These are phyloP conservation scores for Acleris laterana DNA, from an alignment of 2,888 invertebrate species.

Conservation along the genomic window DNA sequence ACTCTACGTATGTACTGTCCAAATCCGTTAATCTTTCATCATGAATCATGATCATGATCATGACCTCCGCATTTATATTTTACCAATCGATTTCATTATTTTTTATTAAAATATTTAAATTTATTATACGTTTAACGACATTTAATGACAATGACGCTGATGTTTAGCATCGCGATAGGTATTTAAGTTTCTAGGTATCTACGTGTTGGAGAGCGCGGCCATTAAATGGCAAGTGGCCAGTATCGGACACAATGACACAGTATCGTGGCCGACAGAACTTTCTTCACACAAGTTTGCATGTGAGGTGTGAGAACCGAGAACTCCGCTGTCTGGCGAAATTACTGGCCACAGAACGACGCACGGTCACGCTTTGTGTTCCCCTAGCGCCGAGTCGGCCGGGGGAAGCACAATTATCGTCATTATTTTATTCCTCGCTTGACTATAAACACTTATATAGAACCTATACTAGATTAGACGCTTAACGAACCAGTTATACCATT, in stretches of 20 bases:
- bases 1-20: too few relatives aligned
- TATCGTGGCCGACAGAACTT: slow-evolving; percentile 13
- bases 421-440: slow-evolving; percentile 8
- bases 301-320: slow-evolving; percentile 10
- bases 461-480: slow-evolving; percentile 7
- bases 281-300: slow-evolving; percentile 10
- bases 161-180: too few relatives aligned
- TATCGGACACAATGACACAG: slow-evolving; percentile 11
- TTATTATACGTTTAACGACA: too few relatives aligned
- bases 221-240: neutral
- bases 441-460: slow-evolving; percentile 10
- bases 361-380: slow-evolving; percentile 17
- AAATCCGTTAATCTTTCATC: too few relatives aligned
- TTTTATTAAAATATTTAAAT: too few relatives aligned
- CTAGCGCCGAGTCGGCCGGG: slow-evolving; percentile 8
- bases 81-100: too few relatives aligned
- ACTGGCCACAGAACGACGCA: slow-evolving; percentile 17
- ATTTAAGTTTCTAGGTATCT: too few relatives aligned
- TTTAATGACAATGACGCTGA: too few relatives aligned
- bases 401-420: slow-evolving; percentile 25
- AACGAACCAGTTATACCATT: neutral
- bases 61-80: too few relatives aligned
- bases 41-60: too few relatives aligned
- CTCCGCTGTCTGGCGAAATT: slow-evolving; percentile 12
- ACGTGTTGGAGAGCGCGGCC: neutral